Percentiles rank a stretch among this genome's conserved stretches.
These are phyloP conservation scores for Takifugu bimaculatus DNA, from an alignment of 2,113 vertebrate genomes.

Conservation along the genomic window DNA sequence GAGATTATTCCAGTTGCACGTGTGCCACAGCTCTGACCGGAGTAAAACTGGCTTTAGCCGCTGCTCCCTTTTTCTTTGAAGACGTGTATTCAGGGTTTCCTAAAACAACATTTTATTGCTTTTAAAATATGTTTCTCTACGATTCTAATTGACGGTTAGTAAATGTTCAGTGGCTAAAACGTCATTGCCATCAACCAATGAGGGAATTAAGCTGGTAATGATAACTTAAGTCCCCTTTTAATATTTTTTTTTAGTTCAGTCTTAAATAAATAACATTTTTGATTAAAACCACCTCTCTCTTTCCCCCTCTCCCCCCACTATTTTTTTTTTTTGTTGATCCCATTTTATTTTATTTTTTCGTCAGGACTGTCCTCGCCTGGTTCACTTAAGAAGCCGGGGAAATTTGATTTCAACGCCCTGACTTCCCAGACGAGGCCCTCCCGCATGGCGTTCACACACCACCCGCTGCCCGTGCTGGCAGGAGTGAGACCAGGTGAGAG, in stretches of 20 bases:
- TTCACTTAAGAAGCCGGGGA: slow-evolving; percentile 97
- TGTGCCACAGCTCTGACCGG: slow-evolving; percentile 51
- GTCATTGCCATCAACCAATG: slow-evolving; percentile 33
- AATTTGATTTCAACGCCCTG: slow-evolving; percentile 94
- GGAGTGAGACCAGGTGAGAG: slow-evolving; percentile 97
- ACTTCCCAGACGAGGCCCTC: slow-evolving; percentile 91
- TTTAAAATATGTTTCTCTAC: no score
- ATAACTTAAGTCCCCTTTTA: slow-evolving; percentile 50
- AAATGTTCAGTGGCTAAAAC: slow-evolving; percentile 32
- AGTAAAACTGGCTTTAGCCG: slow-evolving; percentile 37
- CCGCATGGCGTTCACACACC: slow-evolving; percentile 96
- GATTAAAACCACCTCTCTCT: slow-evolving; percentile 70
- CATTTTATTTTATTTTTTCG: slow-evolving; percentile 62
- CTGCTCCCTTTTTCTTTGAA: slow-evolving; percentile 43
- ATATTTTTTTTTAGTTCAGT: slow-evolving; percentile 23
- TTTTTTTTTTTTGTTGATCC: slow-evolving; percentile 64
- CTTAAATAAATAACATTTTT: slow-evolving; percentile 56
- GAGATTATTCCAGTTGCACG: slow-evolving; percentile 54
- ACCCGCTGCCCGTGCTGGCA: slow-evolving; percentile 95
- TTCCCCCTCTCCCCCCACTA: slow-evolving; percentile 54
- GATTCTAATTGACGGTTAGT: neutral
- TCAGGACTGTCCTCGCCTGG: slow-evolving; percentile 88
- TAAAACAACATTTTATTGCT: slow-evolving; percentile 7
- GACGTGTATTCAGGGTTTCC: slow-evolving; percentile 17
- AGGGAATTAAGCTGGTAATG: slow-evolving; percentile 41